Evolutionary conservation across 2,797 vertebrate species (phyloP).

Genomic region (Dallia pectoralis): DNA sequence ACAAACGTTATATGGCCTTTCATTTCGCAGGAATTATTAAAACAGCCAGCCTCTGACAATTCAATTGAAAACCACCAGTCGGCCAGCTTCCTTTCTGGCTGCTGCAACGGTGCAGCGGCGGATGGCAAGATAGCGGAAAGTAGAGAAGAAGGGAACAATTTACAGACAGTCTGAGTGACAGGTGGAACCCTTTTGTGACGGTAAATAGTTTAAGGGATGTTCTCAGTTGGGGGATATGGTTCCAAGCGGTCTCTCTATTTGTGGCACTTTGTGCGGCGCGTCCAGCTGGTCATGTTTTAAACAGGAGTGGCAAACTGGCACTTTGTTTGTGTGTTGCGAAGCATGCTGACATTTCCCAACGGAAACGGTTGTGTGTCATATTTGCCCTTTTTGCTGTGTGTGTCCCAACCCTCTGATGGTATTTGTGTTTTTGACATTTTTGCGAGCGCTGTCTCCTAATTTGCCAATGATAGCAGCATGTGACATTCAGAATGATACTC

Average conservation of each 20-base stretch:
- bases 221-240: conserved; percentile 41
- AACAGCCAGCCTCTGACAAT: conserved; percentile 69
- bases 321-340: conserved; percentile 33
- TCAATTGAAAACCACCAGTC: conserved; percentile 69
- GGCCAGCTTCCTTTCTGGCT: conserved; percentile 66
- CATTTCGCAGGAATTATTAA: conserved; percentile 73
- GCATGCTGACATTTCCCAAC: conserved; percentile 23
- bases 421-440: conserved; percentile 61
- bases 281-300: conserved; percentile 45
- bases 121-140: conserved; percentile 30
- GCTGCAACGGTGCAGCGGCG: conserved; percentile 58
- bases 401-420: conserved; percentile 62
- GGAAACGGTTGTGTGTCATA: conserved; percentile 47
- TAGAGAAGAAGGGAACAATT: conserved; percentile 33
- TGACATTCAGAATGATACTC: conserved; percentile 65
- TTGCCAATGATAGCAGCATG: conserved; percentile 65
- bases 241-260: conserved; percentile 42
- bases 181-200: conserved; percentile 30
- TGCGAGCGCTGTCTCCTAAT: conserved; percentile 31
- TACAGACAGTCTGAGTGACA: conserved; percentile 49
- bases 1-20: conserved; percentile 68
- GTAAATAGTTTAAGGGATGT: conserved; percentile 18
- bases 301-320: conserved; percentile 20
- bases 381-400: conserved; percentile 61
- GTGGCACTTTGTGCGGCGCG: conserved; percentile 48